Percentiles rank a stretch among this genome's conserved stretches.
Evolutionary conservation across 2,113 vertebrate genomes (phyloP).

Genomic region (Dicrurus megarhynchus): DNA sequence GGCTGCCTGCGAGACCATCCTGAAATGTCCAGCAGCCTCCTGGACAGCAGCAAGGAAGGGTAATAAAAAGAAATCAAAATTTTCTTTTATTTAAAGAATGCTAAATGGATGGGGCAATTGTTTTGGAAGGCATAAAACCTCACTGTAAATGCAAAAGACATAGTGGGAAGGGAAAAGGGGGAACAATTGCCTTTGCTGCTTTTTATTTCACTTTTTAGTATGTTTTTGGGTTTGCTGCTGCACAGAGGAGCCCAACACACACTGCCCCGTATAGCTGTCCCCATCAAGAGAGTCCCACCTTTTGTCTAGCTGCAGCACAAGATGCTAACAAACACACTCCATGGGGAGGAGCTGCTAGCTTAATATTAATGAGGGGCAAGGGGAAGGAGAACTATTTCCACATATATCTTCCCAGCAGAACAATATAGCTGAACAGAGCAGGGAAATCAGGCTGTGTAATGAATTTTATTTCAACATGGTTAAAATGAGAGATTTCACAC

Average conservation of each 20-base stretch:
- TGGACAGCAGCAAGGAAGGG: background rate
- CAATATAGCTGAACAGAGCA: background rate
- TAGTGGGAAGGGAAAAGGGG: background rate
- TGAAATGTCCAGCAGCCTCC: background rate
- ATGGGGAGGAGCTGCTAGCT: background rate
- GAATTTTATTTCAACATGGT: background rate
- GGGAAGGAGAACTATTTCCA: background rate
- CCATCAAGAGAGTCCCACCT: background rate
- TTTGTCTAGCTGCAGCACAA: background rate
- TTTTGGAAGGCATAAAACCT: background rate
- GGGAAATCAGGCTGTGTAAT: background rate
- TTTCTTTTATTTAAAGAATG: background rate
- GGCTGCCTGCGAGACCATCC: background rate
- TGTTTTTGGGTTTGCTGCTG: background rate
- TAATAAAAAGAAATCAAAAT: background rate
- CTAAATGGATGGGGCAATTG: background rate
- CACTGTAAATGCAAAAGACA: background rate
- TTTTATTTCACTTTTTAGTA: background rate
- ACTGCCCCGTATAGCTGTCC: fast-evolving
- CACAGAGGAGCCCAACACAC: background rate
- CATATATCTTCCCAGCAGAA: background rate
- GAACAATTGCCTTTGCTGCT: background rate
- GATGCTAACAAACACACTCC: background rate
- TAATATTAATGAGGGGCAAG: background rate
- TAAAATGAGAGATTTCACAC: background rate